Evolutionary conservation across 2,113 vertebrate species (phyloP).

Genomic region (Tetrax tetrax): DNA sequence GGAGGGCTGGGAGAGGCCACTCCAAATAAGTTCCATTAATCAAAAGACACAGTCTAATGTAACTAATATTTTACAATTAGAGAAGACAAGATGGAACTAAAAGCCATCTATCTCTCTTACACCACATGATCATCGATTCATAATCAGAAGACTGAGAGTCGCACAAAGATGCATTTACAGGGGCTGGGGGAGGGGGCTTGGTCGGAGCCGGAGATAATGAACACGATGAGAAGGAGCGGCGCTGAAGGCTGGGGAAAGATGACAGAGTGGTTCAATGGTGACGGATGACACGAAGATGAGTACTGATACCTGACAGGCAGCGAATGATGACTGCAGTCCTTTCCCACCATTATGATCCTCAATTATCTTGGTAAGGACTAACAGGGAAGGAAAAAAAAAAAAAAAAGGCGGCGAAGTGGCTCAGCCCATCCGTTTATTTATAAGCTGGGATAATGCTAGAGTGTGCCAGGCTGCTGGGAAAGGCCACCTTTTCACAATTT

Average conservation of each 20-base stretch:
- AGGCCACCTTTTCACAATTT: conserved; percentile 52
- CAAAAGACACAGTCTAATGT: conserved; percentile 99
- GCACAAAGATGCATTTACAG: conserved; percentile 87
- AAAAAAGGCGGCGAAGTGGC: conserved; percentile 51
- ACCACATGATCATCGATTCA: conserved; percentile 99
- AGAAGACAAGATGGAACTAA: conserved; percentile 99
- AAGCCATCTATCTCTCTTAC: conserved; percentile 99
- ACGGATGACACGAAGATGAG: conserved; percentile 89
- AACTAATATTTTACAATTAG: conserved; percentile 99
- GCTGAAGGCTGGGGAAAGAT: conserved; percentile 85
- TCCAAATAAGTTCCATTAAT: conserved; percentile 99
- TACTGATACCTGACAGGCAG: conserved; percentile 92
- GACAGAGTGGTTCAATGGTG: conserved; percentile 90
- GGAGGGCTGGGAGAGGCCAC: conserved; percentile 89
- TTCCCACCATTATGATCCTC: conserved; percentile 88
- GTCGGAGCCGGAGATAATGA: conserved; percentile 89
- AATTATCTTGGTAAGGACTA: conserved; percentile 88
- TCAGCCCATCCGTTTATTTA: conserved; percentile 73
- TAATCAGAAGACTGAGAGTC: conserved; percentile 91
- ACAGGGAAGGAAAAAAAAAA: conserved; percentile 1
- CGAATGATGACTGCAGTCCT: conserved; percentile 87
- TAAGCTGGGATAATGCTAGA: conserved; percentile 52
- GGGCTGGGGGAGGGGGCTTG: conserved; percentile 73
- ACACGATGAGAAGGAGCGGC: conserved; percentile 86
- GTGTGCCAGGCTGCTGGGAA: conserved; percentile 63